Evolutionary conservation across 1,140 invertebrate species (phyloP).

Genomic region (Drosophila ohnishii): DNA sequence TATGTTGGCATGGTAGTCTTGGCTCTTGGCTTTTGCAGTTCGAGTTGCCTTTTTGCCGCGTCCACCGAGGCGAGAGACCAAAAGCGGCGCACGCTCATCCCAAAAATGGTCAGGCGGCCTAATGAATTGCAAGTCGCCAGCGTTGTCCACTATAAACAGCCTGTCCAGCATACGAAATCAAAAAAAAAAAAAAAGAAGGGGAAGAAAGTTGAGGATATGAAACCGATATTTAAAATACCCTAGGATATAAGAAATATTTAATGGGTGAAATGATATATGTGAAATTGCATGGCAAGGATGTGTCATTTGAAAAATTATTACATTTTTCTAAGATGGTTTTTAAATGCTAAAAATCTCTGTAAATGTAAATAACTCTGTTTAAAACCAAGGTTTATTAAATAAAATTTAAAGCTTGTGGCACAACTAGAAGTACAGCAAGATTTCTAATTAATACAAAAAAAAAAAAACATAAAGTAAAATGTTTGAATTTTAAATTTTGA

Average conservation of each 20-base stretch:
- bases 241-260: neutral
- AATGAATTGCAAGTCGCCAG: conserved; percentile 71
- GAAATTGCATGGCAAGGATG: too few species aligned
- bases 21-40: conserved; percentile 7
- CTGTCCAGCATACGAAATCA: conserved; percentile 66
- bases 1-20: conserved; percentile 57
- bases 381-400: neutral
- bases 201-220: neutral
- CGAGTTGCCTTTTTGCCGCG: conserved; percentile 20
- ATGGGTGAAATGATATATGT: neutral
- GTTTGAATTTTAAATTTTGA: too few species aligned
- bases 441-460: too few species aligned
- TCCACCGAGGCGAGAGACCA: conserved; percentile 59
- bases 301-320: neutral
- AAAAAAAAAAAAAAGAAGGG: conserved; percentile 26
- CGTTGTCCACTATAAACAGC: conserved; percentile 26
- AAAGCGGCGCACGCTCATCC: conserved; percentile 76
- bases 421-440: too few species aligned
- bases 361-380: neutral
- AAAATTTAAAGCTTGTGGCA: neutral
- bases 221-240: neutral
- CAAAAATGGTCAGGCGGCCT: conserved; percentile 76
- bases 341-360: too few species aligned
- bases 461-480: neutral
- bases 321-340: too few species aligned